These are phyloP conservation scores for Sphaerodactylus townsendi DNA, from an alignment of 2,113 vertebrate species.

Conservation along the genomic window DNA sequence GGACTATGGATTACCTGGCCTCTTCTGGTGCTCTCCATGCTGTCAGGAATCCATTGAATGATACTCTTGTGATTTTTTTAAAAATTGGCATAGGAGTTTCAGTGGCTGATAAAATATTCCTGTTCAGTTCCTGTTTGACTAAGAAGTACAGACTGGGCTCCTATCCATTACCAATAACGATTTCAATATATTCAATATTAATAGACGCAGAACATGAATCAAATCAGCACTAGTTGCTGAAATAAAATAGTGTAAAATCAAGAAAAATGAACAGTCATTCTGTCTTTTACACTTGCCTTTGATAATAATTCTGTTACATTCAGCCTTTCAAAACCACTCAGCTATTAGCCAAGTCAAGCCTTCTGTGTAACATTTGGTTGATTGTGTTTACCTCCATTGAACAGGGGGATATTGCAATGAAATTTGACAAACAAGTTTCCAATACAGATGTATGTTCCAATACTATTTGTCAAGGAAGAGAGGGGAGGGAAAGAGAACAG, in stretches of 20 bases:
- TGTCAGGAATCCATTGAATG: neutral
- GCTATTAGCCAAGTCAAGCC: neutral
- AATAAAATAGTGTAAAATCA: neutral
- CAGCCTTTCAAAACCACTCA: conserved; percentile 7
- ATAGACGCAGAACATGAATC: neutral
- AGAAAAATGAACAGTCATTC: neutral
- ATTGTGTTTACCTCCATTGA: neutral
- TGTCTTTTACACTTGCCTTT: neutral
- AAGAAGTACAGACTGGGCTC: neutral
- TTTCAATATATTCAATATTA: neutral
- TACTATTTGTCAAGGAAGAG: neutral
- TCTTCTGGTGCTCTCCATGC: neutral
- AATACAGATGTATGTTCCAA: neutral
- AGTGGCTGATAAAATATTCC: too few species aligned
- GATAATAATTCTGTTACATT: neutral
- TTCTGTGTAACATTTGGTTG: neutral
- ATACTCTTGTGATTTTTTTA: neutral
- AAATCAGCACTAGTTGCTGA: rapidly evolving
- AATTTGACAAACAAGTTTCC: neutral
- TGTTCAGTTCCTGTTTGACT: too few species aligned
- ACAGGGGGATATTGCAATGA: neutral
- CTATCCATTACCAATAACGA: neutral
- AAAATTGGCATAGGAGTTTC: neutral
- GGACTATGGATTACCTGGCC: neutral
- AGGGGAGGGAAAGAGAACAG: neutral